Evolutionary conservation across 2,797 vertebrate species (phyloP).

Genomic region (Clamator glandarius): DNA sequence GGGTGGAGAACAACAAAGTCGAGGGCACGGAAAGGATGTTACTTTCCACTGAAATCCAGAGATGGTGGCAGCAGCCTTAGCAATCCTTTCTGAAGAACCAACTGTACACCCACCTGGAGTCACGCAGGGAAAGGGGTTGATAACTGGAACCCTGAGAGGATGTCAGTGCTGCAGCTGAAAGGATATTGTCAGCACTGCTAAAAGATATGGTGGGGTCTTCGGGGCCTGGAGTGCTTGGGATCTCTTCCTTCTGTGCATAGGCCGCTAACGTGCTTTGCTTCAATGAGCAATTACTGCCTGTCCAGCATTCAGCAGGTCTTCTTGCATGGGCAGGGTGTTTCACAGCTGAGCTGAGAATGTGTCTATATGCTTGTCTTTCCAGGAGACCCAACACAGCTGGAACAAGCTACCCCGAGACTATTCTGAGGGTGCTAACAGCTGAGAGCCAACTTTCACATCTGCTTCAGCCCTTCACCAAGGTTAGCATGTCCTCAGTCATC

Average conservation of each 20-base stretch:
- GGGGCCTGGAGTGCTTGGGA: background rate
- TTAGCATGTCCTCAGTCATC: background rate
- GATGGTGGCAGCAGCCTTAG: background rate
- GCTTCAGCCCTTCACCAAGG: background rate
- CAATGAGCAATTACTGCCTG: background rate
- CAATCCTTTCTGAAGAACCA: background rate
- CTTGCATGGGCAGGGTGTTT: background rate
- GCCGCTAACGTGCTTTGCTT: background rate
- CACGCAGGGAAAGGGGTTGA: rapidly evolving
- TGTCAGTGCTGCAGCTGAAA: background rate
- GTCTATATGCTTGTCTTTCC: background rate
- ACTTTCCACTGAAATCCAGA: background rate
- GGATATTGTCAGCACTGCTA: background rate
- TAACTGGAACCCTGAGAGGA: background rate
- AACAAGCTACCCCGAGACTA: background rate
- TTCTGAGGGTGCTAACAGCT: rapidly evolving
- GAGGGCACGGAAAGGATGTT: background rate
- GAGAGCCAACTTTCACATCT: background rate
- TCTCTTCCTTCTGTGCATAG: background rate
- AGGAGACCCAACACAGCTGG: background rate
- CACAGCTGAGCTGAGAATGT: background rate
- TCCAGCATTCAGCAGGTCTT: background rate
- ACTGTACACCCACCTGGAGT: rapidly evolving
- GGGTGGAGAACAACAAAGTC: background rate
- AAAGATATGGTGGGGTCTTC: background rate